Base-by-base conservation (phyloP, 2,888 invertebrate species). In the Julus scandinavius region DNA sequence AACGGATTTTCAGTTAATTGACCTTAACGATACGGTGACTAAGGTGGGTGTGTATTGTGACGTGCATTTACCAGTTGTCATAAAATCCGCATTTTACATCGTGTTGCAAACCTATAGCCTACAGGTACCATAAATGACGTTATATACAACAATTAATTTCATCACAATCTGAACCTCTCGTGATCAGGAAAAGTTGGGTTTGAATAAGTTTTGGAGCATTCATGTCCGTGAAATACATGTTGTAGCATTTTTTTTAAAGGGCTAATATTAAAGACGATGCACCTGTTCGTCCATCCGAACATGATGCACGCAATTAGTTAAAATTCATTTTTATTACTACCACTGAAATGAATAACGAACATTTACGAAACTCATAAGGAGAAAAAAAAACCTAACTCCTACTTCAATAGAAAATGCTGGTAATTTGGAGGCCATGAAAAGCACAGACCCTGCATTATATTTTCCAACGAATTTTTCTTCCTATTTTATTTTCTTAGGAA, bases 301-400 rank as follows among this genome's bases (percentile, higher is more conserved):
- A 72, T 72, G 72, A 72, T 72, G 72, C 72, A 72, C 72, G 72
- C 72, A 72, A 72, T 72, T 72, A 72, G 72, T 29, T 29, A 72
- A 72, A 72, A 72, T 72, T 72, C 72, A 72, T 29, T 29, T 72
- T 72, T 29, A 29, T 72, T 72, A 63, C n/a, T 63, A 17, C 17
- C 63, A n/a, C n/a, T 63, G 13, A 72, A 72, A 29, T 72, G 72
- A 72, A 72, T 72, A 29, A 54, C 29, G 29, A 72, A 72, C 9
- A 11, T 54, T 7, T 7, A 29, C 7, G 20, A 29, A 29, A 20
- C 6, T 3, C 7, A 20, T 29, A 29, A 72, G 9, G 29, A 72
- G 9, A 72, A 11, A n/a, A 29, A 29, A 29, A 29, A 29, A 29
- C 29, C 29, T 29, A 29, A 29, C 29, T 29, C 9, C 9, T 1